Base-by-base conservation (phyloP, 2,113 vertebrate genomes). In the Thymallus thymallus region DNA sequence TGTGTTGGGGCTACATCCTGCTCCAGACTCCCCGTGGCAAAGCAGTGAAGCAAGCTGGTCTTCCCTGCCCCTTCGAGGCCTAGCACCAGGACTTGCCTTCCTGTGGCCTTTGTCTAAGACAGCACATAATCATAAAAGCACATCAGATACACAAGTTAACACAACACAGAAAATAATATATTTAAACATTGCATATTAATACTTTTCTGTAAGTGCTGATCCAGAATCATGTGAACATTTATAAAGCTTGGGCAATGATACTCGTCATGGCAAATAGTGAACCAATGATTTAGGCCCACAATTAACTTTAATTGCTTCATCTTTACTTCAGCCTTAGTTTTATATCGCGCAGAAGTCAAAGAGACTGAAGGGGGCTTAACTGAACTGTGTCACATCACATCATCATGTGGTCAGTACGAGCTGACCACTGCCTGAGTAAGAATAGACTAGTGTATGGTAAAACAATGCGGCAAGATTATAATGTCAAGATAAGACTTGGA, bases 61-160 rank as follows among this genome's bases (percentile, higher is more conserved):
- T 99, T 98, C n/a, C 97, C 97, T 0, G 97, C 93, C 61, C 97
- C 96, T 2, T 98, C 95, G 76, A 98, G 90, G 70, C 97, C 97
- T 83, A 99, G 87, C 23, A 98, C 94, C 79, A 98, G 90, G 13
- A 99, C 92, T 90, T 96, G 95, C 18, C 90, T 94, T 32, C 88
- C 69, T 1, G 65, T 63, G 56, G 77, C 24, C 16, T 5, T 76
- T 0, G 80, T 79, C 32, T 69, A 82, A 2, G 86, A 76, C 94
- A 82, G 80, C 20, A 22, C n/a, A 60, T 60, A 9, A 23, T 60
- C 10, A 41, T 60, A 60, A n/a, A 18, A 55, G 6, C 13, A 60
- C 56, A 60, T 22, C n/a, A 60, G 5, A 14, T 18, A 20, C 20
- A 20, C 51, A 41, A 41, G 35, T 41, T 41, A 41, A 41, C 7